A percentile compares a stretch with the other conserved stretches of the same genome.
These are phyloP conservation scores for Eupithecia vulgata DNA, from an alignment of 2,888 invertebrate species.

Conservation along the genomic window DNA sequence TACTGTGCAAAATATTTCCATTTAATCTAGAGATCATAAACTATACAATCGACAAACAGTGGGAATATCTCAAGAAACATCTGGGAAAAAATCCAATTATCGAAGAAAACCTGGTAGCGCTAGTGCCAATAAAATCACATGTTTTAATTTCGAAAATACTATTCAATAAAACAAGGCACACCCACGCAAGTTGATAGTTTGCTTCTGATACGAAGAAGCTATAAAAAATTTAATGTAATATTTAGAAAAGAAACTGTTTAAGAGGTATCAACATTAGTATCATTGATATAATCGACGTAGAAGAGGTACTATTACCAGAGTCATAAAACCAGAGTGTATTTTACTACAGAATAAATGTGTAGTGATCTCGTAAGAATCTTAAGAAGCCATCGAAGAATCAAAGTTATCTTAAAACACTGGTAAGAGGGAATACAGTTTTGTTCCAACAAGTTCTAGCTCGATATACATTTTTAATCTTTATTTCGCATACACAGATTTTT, in stretches of 20 bases:
- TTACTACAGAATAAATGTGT: conserved; percentile 9
- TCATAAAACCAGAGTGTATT: conserved; percentile 2
- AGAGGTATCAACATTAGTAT: conserved; percentile 23
- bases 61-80: background rate
- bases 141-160: conserved; percentile 7
- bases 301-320: conserved; percentile 9
- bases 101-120: conserved; percentile 7
- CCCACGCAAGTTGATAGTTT: conserved; percentile 15
- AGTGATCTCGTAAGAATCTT: background rate
- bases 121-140: conserved; percentile 12
- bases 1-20: background rate
- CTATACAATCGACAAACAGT: background rate
- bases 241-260: conserved; percentile 11
- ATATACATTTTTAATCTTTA: background rate
- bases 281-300: conserved; percentile 15
- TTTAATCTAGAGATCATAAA: background rate
- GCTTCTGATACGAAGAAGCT: conserved; percentile 35
- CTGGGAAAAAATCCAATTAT: conserved; percentile 11
- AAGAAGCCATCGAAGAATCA: conserved; percentile 1
- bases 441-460: background rate
- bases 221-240: conserved; percentile 30
- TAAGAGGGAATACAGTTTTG: background rate
- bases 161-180: conserved; percentile 18
- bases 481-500: background rate
- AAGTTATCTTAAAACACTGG: background rate